Evolutionary conservation across 2,113 vertebrate species (phyloP).

Genomic region (Hyperoodon ampullatus): DNA sequence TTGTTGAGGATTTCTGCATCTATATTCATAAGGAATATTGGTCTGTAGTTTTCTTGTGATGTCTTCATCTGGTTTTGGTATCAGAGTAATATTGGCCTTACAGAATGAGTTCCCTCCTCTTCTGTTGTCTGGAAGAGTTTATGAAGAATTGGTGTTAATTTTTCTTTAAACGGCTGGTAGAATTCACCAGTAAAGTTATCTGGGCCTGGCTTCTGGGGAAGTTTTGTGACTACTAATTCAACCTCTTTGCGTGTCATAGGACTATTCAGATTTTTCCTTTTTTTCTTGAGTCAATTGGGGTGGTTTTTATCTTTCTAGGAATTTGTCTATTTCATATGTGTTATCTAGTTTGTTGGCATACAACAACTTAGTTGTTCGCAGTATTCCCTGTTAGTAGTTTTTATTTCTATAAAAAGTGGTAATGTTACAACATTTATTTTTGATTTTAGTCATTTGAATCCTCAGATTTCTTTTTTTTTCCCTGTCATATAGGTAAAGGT

Average conservation of each 20-base stretch:
- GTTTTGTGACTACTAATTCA: not conserved
- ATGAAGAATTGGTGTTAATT: not conserved
- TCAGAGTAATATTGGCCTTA: not conserved
- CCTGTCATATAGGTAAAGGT: not conserved
- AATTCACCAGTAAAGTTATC: not conserved
- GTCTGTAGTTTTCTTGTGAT: not conserved
- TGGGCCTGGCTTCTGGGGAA: not conserved
- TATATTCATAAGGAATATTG: not conserved
- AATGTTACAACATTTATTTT: not conserved
- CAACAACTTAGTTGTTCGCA: not conserved
- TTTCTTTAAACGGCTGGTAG: not conserved
- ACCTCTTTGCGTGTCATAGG: not conserved
- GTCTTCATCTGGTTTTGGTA: not conserved
- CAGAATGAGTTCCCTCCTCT: not conserved
- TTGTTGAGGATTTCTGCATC: not conserved
- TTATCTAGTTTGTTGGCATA: not conserved
- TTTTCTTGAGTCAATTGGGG: not conserved
- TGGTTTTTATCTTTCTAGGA: not conserved
- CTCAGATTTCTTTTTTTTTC: not conserved
- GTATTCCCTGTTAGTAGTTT: not conserved
- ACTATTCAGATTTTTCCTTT: not conserved
- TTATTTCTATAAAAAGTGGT: not conserved
- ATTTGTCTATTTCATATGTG: not conserved
- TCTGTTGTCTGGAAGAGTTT: not conserved
- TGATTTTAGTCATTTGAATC: constrained; percentile 17